phyloP scores from a whole-genome alignment of 2,888 invertebrate genomes.

The Polyploca ridens region DNA sequence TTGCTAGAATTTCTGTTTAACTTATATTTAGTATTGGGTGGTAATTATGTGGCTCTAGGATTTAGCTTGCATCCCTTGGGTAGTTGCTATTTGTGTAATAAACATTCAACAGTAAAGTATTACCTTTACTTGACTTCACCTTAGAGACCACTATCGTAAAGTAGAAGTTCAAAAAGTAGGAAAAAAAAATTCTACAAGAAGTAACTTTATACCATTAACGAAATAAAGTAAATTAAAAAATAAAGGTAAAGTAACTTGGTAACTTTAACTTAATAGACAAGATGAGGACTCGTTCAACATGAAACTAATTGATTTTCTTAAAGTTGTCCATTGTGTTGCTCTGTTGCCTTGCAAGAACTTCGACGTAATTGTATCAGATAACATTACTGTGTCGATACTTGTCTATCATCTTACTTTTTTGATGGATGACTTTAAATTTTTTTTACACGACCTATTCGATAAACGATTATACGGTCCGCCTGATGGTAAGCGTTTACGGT shows the following conservation, averaged over 20 bases:
- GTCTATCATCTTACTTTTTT: neutral
- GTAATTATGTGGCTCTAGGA: too few species aligned
- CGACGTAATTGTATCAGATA: neutral
- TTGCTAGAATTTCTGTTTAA: too few species aligned
- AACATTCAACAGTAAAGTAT: too few species aligned
- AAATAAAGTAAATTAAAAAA: neutral
- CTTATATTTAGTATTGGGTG: too few species aligned
- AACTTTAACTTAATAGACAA: neutral
- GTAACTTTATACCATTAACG: neutral
- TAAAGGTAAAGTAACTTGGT: neutral
- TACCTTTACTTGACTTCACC: too few species aligned
- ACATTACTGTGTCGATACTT: neutral
- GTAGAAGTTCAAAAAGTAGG: neutral
- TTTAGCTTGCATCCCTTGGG: too few species aligned
- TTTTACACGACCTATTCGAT: too few species aligned
- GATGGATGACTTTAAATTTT: neutral
- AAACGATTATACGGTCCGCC: too few species aligned
- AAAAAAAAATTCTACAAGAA: neutral
- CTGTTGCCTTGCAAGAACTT: neutral
- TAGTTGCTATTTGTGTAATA: too few species aligned
- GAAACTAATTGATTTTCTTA: neutral
- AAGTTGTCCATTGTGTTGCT: neutral
- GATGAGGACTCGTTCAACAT: neutral
- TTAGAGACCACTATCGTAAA: too few species aligned
- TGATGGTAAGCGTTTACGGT: too few species aligned